Evolutionary conservation across 1,140 invertebrate genomes (phyloP).

Genomic region (Triops cancriformis): DNA sequence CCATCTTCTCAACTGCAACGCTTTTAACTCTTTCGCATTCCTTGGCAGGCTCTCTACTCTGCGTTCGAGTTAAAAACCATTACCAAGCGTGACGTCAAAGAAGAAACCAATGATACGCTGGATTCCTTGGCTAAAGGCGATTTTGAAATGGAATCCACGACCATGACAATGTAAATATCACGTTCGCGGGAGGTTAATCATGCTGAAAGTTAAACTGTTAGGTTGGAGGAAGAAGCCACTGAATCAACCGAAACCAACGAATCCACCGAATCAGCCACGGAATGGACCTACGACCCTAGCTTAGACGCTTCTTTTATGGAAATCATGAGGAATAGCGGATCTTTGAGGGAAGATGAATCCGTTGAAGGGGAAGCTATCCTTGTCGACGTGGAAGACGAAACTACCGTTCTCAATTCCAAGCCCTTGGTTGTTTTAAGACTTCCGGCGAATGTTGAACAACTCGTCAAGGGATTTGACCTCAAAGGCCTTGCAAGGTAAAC

Average conservation of each 20-base stretch:
- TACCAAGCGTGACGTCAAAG: slow-evolving; percentile 6
- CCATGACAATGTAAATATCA: not conserved
- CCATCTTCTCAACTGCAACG: not conserved
- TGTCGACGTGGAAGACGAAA: slow-evolving; percentile 16
- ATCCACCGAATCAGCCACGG: not conserved
- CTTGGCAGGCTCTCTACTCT: slow-evolving; percentile 19
- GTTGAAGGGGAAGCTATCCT: not conserved
- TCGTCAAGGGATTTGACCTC: slow-evolving; percentile 34
- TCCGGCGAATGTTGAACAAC: slow-evolving; percentile 30
- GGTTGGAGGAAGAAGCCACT: not conserved
- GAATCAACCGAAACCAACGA: slow-evolving; percentile 19
- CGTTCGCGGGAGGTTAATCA: not conserved
- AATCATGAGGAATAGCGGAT: not conserved
- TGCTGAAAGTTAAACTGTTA: not conserved
- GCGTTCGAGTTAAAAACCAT: slow-evolving; percentile 21
- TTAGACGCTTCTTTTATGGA: slow-evolving; percentile 21
- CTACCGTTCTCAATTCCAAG: not conserved
- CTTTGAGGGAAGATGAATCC: not conserved
- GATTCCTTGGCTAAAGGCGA: not conserved
- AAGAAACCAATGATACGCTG: not conserved
- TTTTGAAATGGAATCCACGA: not conserved
- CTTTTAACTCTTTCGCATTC: not conserved
- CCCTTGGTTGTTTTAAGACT: slow-evolving; percentile 32
- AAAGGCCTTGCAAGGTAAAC: slow-evolving; percentile 33
- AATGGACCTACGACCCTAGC: not conserved